Conservation (phyloP, 1,140 invertebrate genomes). For the Stenopsyche tienmushanensis region DNA sequence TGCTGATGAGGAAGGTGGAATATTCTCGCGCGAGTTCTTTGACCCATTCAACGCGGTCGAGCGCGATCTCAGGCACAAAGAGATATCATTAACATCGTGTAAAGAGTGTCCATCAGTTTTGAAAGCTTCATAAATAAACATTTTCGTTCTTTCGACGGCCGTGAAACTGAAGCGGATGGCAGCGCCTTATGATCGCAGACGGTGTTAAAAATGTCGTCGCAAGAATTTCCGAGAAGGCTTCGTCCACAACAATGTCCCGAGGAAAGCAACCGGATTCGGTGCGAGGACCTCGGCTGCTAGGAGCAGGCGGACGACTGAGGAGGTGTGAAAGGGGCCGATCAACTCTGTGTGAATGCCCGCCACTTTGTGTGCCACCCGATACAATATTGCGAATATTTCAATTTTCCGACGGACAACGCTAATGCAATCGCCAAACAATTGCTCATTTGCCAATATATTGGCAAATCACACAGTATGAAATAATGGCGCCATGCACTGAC, state of each 20-base stretch:
- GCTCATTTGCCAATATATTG: no score
- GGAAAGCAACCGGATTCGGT: neutral
- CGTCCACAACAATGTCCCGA: neutral
- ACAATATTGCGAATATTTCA: no score
- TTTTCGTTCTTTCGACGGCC: no score
- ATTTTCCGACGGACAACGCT: no score
- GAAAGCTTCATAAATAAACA: no score
- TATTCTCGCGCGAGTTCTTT: constrained; percentile 11
- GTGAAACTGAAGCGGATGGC: no score
- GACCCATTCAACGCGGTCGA: neutral
- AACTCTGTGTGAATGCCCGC: neutral
- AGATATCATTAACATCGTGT: no score
- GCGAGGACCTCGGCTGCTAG: neutral
- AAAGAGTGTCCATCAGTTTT: no score
- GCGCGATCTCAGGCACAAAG: no score
- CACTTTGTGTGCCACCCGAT: neutral
- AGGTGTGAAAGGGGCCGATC: neutral
- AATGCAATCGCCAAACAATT: no score
- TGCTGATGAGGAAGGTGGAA: constrained; percentile 22
- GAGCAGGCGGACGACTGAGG: neutral
- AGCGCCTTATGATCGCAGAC: neutral
- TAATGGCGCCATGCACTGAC: no score
- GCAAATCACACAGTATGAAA: no score
- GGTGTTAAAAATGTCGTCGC: neutral
- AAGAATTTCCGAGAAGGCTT: neutral